These are phyloP conservation scores for Uria lomvia DNA, from an alignment of 2,113 vertebrate species.

Conservation along the genomic window DNA sequence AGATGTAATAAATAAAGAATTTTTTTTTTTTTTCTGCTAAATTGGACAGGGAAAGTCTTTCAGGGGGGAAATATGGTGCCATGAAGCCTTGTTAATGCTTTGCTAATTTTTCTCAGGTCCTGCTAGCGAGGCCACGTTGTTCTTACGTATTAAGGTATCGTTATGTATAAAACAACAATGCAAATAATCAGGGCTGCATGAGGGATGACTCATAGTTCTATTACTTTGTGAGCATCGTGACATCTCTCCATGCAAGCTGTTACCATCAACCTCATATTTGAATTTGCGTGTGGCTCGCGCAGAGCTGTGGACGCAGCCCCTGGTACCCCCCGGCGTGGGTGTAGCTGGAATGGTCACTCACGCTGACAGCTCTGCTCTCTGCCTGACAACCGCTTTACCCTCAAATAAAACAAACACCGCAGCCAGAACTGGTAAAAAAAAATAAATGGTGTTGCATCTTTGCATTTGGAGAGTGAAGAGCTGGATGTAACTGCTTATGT, in stretches of 20 bases:
- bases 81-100: neutral
- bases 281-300: neutral
- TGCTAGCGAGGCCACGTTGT: neutral
- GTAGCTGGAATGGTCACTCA: neutral
- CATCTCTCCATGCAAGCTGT: neutral
- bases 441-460: neutral
- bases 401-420: neutral
- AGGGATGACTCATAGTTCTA: neutral
- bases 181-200: neutral
- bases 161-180: neutral
- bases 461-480: neutral
- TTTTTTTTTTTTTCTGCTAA: neutral
- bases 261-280: neutral
- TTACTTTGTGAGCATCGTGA: neutral
- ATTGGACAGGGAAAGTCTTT: neutral
- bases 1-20: neutral
- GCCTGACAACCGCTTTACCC: neutral
- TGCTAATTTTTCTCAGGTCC: neutral
- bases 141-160: neutral
- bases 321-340: neutral
- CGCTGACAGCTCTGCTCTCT: accelerated
- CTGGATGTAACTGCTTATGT: neutral
- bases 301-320: neutral
- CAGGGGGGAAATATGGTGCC: neutral
- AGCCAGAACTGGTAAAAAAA: neutral